These are phyloP conservation scores for Uloborus plumipes DNA, from an alignment of 2,888 invertebrate genomes.

Conservation along the genomic window DNA sequence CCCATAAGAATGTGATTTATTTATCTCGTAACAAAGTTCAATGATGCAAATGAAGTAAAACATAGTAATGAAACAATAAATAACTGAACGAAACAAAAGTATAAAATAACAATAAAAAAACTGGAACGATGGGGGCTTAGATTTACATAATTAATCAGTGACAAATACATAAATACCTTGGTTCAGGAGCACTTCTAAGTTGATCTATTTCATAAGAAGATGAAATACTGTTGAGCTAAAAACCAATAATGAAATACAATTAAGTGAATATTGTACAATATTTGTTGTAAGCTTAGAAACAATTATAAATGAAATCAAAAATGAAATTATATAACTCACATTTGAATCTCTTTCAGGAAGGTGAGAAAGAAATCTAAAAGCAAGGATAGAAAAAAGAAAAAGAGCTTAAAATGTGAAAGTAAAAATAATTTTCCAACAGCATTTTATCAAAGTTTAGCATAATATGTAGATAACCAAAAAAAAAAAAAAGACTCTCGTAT, in stretches of 20 bases:
- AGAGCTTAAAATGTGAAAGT: too few relatives aligned
- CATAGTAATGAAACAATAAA: not conserved
- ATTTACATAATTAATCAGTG: too few relatives aligned
- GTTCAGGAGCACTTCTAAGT: conserved; percentile 39
- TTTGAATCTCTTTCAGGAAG: not conserved
- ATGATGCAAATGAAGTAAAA: too few relatives aligned
- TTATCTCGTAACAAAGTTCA: too few relatives aligned
- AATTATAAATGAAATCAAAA: not conserved
- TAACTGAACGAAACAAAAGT: not conserved
- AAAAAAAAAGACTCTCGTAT: too few relatives aligned
- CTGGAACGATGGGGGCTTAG: not conserved
- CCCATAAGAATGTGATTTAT: too few relatives aligned
- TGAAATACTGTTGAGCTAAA: conserved; percentile 9
- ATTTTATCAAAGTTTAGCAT: too few relatives aligned
- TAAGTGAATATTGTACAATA: too few relatives aligned
- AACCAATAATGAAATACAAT: not conserved
- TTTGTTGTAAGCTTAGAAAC: too few relatives aligned
- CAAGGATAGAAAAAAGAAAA: not conserved
- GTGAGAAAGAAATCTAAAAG: not conserved
- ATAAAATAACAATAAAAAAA: not conserved
- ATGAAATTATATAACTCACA: not conserved
- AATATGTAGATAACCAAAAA: too few relatives aligned
- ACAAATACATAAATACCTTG: conserved; percentile 16
- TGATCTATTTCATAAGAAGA: conserved; percentile 24
- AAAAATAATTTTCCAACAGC: too few relatives aligned